Conservation (phyloP, 2,888 invertebrate species). For the Torymus tubicola region DNA sequence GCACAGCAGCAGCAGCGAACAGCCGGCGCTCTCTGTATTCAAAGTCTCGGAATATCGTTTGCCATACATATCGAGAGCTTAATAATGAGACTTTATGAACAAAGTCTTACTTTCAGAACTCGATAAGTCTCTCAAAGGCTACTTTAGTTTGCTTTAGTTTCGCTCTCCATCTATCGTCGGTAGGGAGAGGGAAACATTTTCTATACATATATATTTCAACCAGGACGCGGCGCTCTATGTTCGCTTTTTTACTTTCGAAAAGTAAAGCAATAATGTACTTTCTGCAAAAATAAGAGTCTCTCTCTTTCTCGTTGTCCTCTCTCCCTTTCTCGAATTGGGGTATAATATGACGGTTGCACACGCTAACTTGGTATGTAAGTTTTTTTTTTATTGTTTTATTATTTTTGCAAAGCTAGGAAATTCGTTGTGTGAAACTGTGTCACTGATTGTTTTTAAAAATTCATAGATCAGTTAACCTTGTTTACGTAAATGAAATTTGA, state of each 20-base stretch:
- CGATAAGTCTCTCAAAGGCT: slow-evolving; percentile 54
- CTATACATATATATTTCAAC: slow-evolving; percentile 47
- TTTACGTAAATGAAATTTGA: too few relatives aligned
- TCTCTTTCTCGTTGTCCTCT: too few relatives aligned
- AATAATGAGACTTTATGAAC: slow-evolving; percentile 58
- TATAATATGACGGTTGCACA: too few relatives aligned
- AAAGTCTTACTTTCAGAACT: slow-evolving; percentile 55
- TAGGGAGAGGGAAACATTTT: slow-evolving; percentile 10
- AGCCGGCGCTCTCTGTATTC: slow-evolving; percentile 2
- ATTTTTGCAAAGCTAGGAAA: too few relatives aligned
- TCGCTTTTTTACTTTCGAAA: slow-evolving; percentile 36
- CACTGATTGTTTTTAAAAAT: too few relatives aligned
- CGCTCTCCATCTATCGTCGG: background rate
- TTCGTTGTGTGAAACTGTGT: too few relatives aligned
- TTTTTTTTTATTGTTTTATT: too few relatives aligned
- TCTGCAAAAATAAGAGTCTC: slow-evolving; percentile 24
- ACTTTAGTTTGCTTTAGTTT: slow-evolving; percentile 54
- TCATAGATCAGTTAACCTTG: too few relatives aligned
- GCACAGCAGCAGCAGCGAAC: background rate
- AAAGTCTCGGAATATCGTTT: slow-evolving; percentile 50
- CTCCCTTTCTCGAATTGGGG: background rate
- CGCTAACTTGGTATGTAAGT: too few relatives aligned
- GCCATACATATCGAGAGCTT: slow-evolving; percentile 52
- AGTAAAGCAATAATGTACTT: slow-evolving; percentile 47
- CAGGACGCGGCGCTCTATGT: background rate